Evolutionary conservation across 2,797 vertebrate genomes (phyloP).

Genomic region (Rallus crepitans): DNA sequence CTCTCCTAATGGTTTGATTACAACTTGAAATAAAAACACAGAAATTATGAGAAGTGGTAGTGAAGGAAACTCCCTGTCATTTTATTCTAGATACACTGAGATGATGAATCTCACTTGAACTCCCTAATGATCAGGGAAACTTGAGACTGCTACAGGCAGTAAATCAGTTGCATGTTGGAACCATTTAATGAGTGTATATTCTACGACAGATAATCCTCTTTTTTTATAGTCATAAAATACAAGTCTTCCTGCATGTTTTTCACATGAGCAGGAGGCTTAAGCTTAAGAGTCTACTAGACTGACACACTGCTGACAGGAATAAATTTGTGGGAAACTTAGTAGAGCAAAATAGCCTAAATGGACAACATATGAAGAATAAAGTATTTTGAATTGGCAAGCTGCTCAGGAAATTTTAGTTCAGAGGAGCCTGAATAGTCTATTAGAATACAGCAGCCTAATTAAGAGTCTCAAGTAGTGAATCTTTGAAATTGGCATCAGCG

Average conservation of each 20-base stretch:
- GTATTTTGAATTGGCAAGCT: background rate
- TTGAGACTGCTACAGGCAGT: background rate
- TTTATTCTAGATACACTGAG: background rate
- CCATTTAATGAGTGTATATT: background rate
- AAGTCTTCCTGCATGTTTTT: background rate
- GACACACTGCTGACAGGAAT: background rate
- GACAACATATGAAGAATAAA: background rate
- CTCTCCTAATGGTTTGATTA: background rate
- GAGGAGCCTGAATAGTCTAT: background rate
- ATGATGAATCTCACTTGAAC: background rate
- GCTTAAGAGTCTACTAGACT: background rate
- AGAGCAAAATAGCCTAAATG: background rate
- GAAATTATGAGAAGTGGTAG: background rate
- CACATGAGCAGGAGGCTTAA: background rate
- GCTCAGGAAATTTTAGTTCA: slow-evolving; percentile 8
- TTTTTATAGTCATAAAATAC: background rate
- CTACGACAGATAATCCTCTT: background rate
- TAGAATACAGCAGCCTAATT: slow-evolving; percentile 23
- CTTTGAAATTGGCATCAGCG: background rate
- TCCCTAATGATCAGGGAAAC: background rate
- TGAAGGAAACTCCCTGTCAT: background rate
- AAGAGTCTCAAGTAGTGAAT: background rate
- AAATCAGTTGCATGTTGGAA: background rate
- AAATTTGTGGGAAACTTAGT: background rate
- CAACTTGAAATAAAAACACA: background rate